Percentiles rank a stretch among this genome's conserved stretches.
Evolutionary conservation across 2,113 vertebrate species (phyloP).

Genomic region (Crocuta crocuta): DNA sequence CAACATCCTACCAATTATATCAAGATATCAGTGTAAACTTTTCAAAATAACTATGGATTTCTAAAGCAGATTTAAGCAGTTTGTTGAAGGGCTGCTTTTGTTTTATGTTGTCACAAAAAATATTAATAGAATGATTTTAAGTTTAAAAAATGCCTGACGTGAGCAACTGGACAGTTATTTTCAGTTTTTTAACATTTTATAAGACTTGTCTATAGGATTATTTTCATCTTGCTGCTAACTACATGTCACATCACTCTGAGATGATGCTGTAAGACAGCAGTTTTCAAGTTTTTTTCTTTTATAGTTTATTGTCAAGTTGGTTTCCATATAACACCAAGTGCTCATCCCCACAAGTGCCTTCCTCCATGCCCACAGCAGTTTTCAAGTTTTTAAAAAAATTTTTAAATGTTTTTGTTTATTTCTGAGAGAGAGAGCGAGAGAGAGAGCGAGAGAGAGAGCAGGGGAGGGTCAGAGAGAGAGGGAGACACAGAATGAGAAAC

Average conservation of each 20-base stretch:
- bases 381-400: too few species aligned
- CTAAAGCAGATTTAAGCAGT: not conserved
- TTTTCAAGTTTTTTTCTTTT: not conserved
- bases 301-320: too few species aligned
- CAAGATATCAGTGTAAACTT: not conserved
- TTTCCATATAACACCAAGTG: too few species aligned
- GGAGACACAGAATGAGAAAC: too few species aligned
- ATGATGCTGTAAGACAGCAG: too few species aligned
- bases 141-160: not conserved
- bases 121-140: not conserved
- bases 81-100: not conserved
- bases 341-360: too few species aligned
- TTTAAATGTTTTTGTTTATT: too few species aligned
- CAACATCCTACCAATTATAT: not conserved
- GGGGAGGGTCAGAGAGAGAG: too few species aligned
- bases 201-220: not conserved
- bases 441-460: too few species aligned
- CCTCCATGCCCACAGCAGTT: too few species aligned
- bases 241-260: not conserved
- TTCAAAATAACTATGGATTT: not conserved
- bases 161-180: not conserved
- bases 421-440: too few species aligned
- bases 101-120: slow-evolving; percentile 8
- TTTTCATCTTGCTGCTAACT: not conserved
- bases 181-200: not conserved